Conservation (phyloP, 2,888 invertebrate species). For the Agrochola macilenta region DNA sequence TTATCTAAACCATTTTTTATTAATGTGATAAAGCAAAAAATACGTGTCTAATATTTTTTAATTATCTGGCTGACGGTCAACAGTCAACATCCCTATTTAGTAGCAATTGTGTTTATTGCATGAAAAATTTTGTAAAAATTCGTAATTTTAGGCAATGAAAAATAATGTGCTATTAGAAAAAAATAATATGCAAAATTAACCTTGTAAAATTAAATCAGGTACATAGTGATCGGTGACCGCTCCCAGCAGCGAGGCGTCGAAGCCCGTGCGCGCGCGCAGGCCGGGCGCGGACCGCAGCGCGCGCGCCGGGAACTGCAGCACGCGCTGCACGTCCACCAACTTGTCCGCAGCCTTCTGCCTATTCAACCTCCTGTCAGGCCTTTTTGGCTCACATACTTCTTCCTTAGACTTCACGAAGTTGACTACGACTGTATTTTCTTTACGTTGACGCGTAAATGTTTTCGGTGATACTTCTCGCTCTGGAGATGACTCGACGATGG, state of each 20-base stretch:
- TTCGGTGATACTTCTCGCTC: constrained; percentile 79
- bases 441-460: constrained; percentile 83
- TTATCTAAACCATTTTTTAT: too few species aligned
- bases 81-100: not conserved
- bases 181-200: constrained; percentile 69
- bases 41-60: too few species aligned
- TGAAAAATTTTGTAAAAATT: not conserved
- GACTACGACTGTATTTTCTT: constrained; percentile 86
- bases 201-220: constrained; percentile 94
- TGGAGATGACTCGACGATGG: constrained; percentile 69
- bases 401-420: constrained; percentile 69
- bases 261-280: constrained; percentile 80
- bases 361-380: constrained; percentile 59
- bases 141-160: not conserved
- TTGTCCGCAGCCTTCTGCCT: constrained; percentile 62
- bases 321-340: constrained; percentile 76
- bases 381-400: constrained; percentile 56
- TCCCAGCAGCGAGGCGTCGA: constrained; percentile 91
- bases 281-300: constrained; percentile 23
- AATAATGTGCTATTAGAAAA: not conserved
- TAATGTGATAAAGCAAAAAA: too few species aligned
- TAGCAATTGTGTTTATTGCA: not conserved
- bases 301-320: constrained; percentile 90
- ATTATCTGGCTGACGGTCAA: too few species aligned
- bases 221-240: constrained; percentile 92